Conservation (phyloP, 2,888 invertebrate genomes). For the Scrobipalpa costella region DNA sequence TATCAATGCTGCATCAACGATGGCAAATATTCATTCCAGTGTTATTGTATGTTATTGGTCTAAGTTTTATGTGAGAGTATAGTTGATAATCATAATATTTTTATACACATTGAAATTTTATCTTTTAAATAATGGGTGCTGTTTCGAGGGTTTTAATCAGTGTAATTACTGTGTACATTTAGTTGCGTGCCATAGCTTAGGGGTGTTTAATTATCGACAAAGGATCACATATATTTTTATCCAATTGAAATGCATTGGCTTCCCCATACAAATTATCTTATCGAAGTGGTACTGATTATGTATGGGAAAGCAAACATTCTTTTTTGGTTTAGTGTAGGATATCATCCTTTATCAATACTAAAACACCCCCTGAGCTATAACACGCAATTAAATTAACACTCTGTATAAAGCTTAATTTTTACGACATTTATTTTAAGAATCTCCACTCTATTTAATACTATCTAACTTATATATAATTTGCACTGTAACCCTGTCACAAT, state of each 20-base stretch:
- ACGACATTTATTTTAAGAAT: constrained; percentile 62
- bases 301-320: no score
- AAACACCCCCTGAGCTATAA: no score
- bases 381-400: no score
- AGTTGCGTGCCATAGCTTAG: no score
- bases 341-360: no score
- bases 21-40: constrained; percentile 76
- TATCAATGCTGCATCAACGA: constrained; percentile 38
- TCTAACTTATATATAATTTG: not conserved
- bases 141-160: constrained; percentile 60
- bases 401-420: constrained; percentile 37
- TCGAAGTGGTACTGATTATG: no score
- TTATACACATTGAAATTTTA: constrained; percentile 62
- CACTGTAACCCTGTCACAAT: constrained; percentile 54
- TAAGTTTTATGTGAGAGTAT: constrained; percentile 72
- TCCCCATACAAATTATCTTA: no score
- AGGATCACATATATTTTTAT: no score
- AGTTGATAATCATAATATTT: constrained; percentile 58
- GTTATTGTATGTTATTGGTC: constrained; percentile 59
- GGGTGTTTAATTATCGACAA: no score
- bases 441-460: constrained; percentile 31
- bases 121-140: constrained; percentile 54
- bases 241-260: no score
- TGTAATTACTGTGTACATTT: constrained; percentile 51
- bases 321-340: no score